These are phyloP conservation scores for Lottia gigantea DNA, from an alignment of 2,888 invertebrate species.

Conservation along the genomic window DNA sequence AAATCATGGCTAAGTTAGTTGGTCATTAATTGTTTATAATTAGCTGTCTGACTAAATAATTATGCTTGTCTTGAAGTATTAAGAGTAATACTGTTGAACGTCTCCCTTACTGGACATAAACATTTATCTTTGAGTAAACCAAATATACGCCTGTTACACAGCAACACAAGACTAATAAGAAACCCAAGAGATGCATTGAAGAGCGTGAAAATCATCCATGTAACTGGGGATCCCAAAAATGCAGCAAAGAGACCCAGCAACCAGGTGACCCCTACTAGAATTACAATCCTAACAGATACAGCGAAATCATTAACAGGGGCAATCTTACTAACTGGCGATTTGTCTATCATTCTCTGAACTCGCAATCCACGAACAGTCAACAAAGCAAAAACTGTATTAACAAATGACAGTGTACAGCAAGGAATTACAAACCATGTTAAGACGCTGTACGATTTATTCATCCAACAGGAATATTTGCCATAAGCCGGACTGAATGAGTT, in stretches of 20 bases:
- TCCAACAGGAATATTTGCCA: conserved; percentile 31
- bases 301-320: conserved; percentile 23
- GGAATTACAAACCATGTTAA: conserved; percentile 31
- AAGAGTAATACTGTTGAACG: no score
- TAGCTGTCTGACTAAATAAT: no score
- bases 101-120: conserved; percentile 11
- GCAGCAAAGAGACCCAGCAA: conserved; percentile 31
- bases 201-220: conserved; percentile 31
- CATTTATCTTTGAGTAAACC: conserved; percentile 12
- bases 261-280: conserved; percentile 37
- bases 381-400: conserved; percentile 25
- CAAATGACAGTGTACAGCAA: conserved; percentile 20
- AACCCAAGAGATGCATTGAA: conserved; percentile 33
- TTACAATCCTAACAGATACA: conserved; percentile 29
- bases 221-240: conserved; percentile 1
- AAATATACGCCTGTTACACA: conserved; percentile 26
- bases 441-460: conserved; percentile 26
- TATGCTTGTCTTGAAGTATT: no score
- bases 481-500: conserved; percentile 26
- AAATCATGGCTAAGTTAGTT: no score
- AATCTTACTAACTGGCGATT: conserved; percentile 15
- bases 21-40: no score
- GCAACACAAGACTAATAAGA: conserved; percentile 26
- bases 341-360: conserved; percentile 19
- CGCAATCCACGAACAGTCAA: conserved; percentile 18